These are phyloP conservation scores for Paracyclopina nana DNA, from an alignment of 1,140 invertebrate species.

Conservation along the genomic window DNA sequence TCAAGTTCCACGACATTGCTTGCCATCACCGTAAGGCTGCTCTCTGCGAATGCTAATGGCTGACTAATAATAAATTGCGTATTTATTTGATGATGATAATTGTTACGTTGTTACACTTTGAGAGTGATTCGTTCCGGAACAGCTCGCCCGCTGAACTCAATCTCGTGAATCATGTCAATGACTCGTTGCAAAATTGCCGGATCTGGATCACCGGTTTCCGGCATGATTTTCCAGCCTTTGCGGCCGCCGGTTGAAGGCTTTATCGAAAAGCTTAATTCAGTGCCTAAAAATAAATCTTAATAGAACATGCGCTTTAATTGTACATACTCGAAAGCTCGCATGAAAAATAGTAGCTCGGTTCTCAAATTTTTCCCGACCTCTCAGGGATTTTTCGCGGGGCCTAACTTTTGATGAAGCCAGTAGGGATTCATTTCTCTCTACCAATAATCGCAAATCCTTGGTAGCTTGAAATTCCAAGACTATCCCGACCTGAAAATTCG, in stretches of 20 bases:
- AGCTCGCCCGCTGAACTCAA: not conserved
- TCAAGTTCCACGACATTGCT: constrained; percentile 66
- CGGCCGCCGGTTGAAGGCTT: not conserved
- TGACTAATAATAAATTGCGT: not conserved
- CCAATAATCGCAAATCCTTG: no score
- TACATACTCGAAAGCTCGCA: no score
- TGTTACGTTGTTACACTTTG: not conserved
- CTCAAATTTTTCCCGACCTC: no score
- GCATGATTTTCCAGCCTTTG: not conserved
- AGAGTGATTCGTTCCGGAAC: not conserved
- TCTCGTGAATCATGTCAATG: not conserved
- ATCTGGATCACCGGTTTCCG: not conserved
- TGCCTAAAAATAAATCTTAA: no score
- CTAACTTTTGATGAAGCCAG: no score
- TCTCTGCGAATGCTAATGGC: constrained; percentile 40
- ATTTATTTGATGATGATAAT: not conserved
- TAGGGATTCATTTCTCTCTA: no score
- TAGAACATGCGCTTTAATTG: no score
- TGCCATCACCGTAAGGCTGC: constrained; percentile 62
- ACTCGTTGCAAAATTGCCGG: not conserved
- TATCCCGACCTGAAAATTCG: no score
- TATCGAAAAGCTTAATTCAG: not conserved
- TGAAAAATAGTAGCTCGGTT: no score
- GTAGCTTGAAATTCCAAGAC: no score
- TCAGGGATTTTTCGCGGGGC: no score